Conservation (phyloP, 64 coral and sea anemone species). For the Astreopora myriophthalma region DNA sequence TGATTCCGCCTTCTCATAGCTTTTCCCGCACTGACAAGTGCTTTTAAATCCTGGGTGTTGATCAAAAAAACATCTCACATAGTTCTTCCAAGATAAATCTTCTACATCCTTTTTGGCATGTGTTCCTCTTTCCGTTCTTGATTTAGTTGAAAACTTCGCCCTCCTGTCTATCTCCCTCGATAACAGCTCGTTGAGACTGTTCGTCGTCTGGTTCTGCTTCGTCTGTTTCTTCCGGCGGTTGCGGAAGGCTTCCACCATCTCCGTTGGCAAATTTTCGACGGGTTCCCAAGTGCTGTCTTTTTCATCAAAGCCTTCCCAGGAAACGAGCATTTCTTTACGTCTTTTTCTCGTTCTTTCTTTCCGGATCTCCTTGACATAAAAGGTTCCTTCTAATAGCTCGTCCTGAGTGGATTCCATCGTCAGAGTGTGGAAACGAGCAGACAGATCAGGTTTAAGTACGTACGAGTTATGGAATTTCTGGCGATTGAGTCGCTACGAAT, state of each 20-base stretch:
- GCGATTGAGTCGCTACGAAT: too few relatives aligned
- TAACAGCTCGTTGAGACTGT: background rate
- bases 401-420: background rate
- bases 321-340: background rate
- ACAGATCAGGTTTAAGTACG: too few relatives aligned
- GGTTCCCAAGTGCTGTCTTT: constrained; percentile 5
- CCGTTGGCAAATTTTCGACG: constrained; percentile 4
- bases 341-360: background rate
- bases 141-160: background rate
- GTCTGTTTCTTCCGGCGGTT: background rate
- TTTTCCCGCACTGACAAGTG: background rate
- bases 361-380: background rate
- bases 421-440: too few relatives aligned
- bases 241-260: background rate
- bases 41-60: background rate
- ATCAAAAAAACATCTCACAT: background rate
- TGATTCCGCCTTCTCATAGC: background rate
- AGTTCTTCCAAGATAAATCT: background rate
- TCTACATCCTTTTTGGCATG: background rate
- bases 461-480: too few relatives aligned
- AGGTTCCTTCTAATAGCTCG: background rate
- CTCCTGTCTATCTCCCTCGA: background rate
- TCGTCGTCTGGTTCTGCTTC: background rate
- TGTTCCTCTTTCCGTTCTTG: background rate
- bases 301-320: too few relatives aligned